Conservation (phyloP, 2,888 invertebrate genomes). For the Schrankia costaestrigalis region DNA sequence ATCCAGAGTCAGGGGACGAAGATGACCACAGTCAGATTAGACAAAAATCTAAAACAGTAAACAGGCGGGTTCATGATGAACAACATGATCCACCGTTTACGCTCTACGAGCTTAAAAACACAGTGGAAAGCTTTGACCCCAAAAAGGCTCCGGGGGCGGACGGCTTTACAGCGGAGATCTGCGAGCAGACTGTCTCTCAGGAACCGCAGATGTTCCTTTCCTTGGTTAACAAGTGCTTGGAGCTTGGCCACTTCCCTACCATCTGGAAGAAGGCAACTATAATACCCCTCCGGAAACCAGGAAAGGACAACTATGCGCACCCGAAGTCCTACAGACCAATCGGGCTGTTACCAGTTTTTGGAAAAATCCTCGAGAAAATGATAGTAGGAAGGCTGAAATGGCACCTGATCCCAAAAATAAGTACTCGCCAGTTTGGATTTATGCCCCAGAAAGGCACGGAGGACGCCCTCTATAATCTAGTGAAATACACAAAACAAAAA, state of each 20-base stretch:
- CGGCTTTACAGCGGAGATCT: constrained; percentile 1
- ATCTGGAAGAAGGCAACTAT: no score
- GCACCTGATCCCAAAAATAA: no score
- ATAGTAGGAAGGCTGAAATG: no score
- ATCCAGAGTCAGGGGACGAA: not conserved
- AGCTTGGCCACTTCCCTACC: no score
- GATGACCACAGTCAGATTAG: not conserved
- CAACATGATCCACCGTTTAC: not conserved
- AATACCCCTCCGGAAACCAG: no score
- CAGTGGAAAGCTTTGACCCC: not conserved
- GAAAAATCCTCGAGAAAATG: not conserved
- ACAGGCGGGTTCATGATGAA: not conserved
- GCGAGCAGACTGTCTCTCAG: no score
- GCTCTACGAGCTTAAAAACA: not conserved
- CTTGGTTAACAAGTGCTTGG: no score
- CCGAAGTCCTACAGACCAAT: not conserved
- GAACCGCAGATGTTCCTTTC: no score
- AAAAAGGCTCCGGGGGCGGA: constrained; percentile 1
- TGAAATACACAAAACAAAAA: no score
- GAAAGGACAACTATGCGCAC: not conserved
- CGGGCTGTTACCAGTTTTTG: not conserved
- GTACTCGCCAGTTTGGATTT: no score
- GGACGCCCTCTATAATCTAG: no score
- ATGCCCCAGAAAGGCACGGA: no score
- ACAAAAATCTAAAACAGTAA: not conserved